Base-by-base conservation (phyloP, 2,797 vertebrate species). In the Cuniculus paca region DNA sequence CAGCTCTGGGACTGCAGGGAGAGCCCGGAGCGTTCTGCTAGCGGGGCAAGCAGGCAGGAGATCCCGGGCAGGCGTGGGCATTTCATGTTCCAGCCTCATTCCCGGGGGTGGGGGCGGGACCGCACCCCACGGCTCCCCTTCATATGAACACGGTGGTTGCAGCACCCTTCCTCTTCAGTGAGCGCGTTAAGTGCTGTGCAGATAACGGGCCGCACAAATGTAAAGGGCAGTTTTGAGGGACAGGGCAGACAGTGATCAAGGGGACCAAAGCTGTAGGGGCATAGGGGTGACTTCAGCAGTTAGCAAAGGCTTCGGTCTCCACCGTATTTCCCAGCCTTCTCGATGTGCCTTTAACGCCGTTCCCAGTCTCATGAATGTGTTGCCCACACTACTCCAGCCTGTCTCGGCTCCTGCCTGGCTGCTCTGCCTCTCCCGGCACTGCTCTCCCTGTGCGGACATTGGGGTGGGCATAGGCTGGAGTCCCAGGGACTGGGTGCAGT, bases 1-100 rank as follows among this genome's bases (percentile, higher is more conserved):
- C 89, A 94, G 42, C 36, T 11, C 17, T 42, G 87, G 14, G 34
- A 97, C 63, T 97, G 89, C 97, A 97, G 72, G 87, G n/a, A 65
- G 26, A 24, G 31, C 5, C 0, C 16, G 24, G 12, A 3, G 24
- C 1, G 0, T 58, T 17, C 28, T 0, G 12, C 24, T 56, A 16
- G 19, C 48, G 0, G 26, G 31, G 31, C 42, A 3, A n/a, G 4
- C 19, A 16, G 39, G 42, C 31, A 28, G 88, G 63, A 0, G 50
- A 56, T 70, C 60, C 56, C 0, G 1, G 36, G 36, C 36, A 9
- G n/a, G 20, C 8, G 10, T 11, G 77, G 90, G 65, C 16, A 31
- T n/a, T 45, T 60, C n/a, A 19, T 22, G 52, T 74, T 11, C 2
- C 0, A 6, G 28, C 20, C 75, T 48, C 48, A 58, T 42, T 28